These are phyloP conservation scores for Sebastes hubbsi DNA, from an alignment of 2,797 vertebrate species.

Conservation along the genomic window DNA sequence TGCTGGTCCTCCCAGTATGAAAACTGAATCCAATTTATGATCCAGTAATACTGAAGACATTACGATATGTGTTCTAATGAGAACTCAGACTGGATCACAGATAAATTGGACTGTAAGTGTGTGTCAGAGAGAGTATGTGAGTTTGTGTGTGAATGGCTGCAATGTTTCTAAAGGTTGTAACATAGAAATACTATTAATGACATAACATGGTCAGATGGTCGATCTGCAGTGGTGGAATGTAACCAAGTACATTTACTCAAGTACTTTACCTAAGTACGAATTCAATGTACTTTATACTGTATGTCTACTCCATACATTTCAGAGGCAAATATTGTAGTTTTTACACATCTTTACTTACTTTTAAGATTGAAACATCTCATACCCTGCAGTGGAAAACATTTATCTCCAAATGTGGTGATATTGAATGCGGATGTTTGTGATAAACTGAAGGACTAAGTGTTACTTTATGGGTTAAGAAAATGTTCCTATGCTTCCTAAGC, in stretches of 20 bases:
- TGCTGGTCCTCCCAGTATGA: neutral
- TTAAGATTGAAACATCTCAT: too few relatives aligned
- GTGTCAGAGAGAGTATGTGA: neutral
- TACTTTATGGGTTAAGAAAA: neutral
- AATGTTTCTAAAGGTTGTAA: neutral
- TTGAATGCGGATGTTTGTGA: neutral
- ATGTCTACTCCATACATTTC: neutral
- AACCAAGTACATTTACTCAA: neutral
- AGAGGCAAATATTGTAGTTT: neutral
- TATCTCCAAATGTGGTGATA: neutral
- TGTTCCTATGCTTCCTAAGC: neutral
- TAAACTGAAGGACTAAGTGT: neutral
- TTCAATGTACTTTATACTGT: neutral
- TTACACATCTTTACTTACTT: neutral
- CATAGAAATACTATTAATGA: neutral
- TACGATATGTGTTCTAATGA: neutral
- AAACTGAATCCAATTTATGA: neutral
- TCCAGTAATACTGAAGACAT: neutral
- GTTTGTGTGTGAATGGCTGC: neutral
- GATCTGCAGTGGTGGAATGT: neutral
- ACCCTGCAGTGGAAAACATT: too few relatives aligned
- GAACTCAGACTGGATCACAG: neutral
- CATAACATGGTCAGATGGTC: neutral
- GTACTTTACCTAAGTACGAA: too few relatives aligned
- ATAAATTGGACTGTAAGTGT: neutral